phyloP scores from a whole-genome alignment of 1,140 invertebrate species.

The Chlorops oryzae region DNA sequence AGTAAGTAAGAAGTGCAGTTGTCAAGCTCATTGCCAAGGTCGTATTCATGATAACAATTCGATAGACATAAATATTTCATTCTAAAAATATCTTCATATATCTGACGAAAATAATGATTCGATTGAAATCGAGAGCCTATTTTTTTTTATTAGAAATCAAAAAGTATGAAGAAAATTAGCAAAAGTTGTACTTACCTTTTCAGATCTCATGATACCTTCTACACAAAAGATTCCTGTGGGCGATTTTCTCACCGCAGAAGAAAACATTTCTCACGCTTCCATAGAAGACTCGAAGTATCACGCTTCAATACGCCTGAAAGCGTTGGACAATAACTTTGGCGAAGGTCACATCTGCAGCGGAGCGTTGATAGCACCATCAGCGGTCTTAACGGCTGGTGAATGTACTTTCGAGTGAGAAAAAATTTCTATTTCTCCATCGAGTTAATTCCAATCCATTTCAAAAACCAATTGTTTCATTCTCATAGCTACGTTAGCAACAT shows the following conservation, averaged over 20 bases:
- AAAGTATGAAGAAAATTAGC: not conserved
- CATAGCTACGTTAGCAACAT: conserved; percentile 11
- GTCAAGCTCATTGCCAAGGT: no score
- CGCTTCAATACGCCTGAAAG: conserved; percentile 38
- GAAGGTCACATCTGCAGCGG: conserved; percentile 46
- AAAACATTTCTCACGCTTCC: not conserved
- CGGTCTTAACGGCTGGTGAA: conserved; percentile 48
- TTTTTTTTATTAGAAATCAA: not conserved
- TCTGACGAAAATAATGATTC: no score
- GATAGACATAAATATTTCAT: no score
- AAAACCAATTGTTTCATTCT: not conserved
- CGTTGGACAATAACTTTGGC: conserved; percentile 33
- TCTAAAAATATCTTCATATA: no score
- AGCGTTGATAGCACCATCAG: conserved; percentile 42
- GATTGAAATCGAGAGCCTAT: no score
- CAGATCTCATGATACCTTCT: conserved; percentile 8
- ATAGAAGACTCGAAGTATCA: conserved; percentile 20
- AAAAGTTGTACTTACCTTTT: not conserved
- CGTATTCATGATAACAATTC: no score
- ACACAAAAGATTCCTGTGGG: conserved; percentile 7
- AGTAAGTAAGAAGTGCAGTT: no score
- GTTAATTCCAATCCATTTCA: not conserved
- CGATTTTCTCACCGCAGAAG: not conserved
- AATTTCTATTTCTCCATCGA: no score
- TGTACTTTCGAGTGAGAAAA: conserved; percentile 43